Conservation (phyloP, 2,888 invertebrate genomes). For the Xanthia icteritia region DNA sequence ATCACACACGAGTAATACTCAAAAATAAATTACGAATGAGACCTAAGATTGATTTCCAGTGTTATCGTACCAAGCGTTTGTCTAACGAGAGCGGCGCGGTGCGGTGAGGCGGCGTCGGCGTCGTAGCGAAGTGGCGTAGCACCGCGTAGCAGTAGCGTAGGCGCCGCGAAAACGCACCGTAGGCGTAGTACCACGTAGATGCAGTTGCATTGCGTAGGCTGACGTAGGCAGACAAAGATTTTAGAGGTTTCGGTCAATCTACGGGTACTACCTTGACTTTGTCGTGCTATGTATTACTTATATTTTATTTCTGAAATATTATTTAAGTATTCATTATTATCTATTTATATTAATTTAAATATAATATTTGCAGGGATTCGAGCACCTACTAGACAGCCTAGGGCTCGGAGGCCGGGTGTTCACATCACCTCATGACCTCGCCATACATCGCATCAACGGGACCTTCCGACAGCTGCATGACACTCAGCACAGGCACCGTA, state of each 20-base stretch:
- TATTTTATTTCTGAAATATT: background rate
- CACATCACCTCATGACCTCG: constrained; percentile 88
- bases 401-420: constrained; percentile 92
- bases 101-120: background rate
- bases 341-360: background rate
- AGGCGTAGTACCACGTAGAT: background rate
- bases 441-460: constrained; percentile 88
- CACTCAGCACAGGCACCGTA: constrained; percentile 85
- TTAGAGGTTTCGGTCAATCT: background rate
- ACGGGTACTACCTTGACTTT: background rate
- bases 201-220: background rate
- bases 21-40: too few relatives aligned
- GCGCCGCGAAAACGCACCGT: background rate
- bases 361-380: constrained; percentile 90
- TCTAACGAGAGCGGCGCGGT: too few relatives aligned
- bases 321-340: background rate
- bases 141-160: constrained; percentile 8
- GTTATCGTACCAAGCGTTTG: background rate
- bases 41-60: background rate
- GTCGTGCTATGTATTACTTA: background rate
- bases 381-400: constrained; percentile 92
- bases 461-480: constrained; percentile 89
- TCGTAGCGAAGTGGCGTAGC: constrained; percentile 11
- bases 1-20: background rate
- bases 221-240: background rate